Conservation (phyloP, 2,888 invertebrate genomes). For the Kuschelorhynchus macadamiae region DNA sequence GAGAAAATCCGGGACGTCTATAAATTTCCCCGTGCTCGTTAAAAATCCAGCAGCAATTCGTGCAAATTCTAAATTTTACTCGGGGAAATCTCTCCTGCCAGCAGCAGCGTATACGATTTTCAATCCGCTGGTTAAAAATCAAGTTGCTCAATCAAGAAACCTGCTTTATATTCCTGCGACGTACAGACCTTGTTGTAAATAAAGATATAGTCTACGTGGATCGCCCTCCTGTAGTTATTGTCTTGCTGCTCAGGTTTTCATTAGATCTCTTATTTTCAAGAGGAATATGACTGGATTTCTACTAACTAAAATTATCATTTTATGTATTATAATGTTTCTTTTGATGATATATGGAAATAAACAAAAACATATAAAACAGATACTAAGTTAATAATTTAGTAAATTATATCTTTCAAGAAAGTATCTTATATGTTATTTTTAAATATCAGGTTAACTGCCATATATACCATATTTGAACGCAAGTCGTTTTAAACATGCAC, state of each 20-base stretch:
- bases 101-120: constrained; percentile 59
- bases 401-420: too few relatives aligned
- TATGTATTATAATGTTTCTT: too few relatives aligned
- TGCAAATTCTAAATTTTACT: constrained; percentile 43
- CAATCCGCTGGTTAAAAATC: constrained; percentile 68
- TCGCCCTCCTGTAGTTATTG: constrained; percentile 45
- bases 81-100: constrained; percentile 61
- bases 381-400: too few relatives aligned
- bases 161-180: constrained; percentile 67
- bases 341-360: too few relatives aligned
- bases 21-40: constrained; percentile 40
- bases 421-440: too few relatives aligned
- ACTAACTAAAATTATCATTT: neutral
- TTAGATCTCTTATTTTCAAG: constrained; percentile 48
- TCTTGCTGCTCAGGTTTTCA: constrained; percentile 49
- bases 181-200: constrained; percentile 67
- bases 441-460: too few relatives aligned
- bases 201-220: constrained; percentile 68
- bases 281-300: constrained; percentile 33
- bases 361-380: too few relatives aligned
- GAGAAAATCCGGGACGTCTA: constrained; percentile 30
- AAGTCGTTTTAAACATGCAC: too few relatives aligned
- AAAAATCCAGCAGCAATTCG: constrained; percentile 47
- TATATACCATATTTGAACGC: too few relatives aligned
- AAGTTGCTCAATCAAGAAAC: constrained; percentile 69